phyloP scores from a whole-genome alignment of 2,113 vertebrate species.

The Syrrhaptes paradoxus region DNA sequence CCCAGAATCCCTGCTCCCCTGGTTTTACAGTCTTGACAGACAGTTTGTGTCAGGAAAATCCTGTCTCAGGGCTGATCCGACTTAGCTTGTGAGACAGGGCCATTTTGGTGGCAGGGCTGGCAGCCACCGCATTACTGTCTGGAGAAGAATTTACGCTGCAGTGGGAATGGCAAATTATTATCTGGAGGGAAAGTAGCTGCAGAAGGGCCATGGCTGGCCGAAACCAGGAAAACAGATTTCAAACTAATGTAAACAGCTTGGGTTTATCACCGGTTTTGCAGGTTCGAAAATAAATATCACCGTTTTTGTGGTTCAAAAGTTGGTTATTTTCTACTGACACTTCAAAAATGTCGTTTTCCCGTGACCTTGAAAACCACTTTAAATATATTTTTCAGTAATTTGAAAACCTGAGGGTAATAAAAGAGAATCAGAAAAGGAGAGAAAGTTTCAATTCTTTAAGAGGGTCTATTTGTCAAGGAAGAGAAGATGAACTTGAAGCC shows the following conservation, averaged over 20 bases:
- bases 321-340: conserved; percentile 53
- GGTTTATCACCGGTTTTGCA: conserved; percentile 59
- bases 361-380: conserved; percentile 61
- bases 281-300: conserved; percentile 68
- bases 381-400: conserved; percentile 45
- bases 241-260: conserved; percentile 69
- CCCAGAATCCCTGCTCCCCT: neutral
- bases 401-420: conserved; percentile 54
- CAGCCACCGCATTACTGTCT: conserved; percentile 63
- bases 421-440: conserved; percentile 34
- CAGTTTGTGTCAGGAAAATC: conserved; percentile 62
- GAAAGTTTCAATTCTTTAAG: conserved; percentile 36
- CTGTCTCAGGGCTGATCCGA: conserved; percentile 66
- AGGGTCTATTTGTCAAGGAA: conserved; percentile 9
- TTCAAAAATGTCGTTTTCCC: conserved; percentile 43
- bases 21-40: conserved; percentile 28
- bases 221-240: conserved; percentile 69
- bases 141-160: conserved; percentile 50
- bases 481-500: conserved; percentile 36
- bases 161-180: conserved; percentile 64
- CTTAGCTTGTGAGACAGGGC: conserved; percentile 61
- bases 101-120: conserved; percentile 63
- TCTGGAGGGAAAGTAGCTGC: conserved; percentile 55
- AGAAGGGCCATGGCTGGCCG: conserved; percentile 26
- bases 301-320: neutral